A percentile compares a stretch with the other conserved stretches of the same genome.
phyloP scores from a whole-genome alignment of 2,888 invertebrate species.

The Globia sparganii region DNA sequence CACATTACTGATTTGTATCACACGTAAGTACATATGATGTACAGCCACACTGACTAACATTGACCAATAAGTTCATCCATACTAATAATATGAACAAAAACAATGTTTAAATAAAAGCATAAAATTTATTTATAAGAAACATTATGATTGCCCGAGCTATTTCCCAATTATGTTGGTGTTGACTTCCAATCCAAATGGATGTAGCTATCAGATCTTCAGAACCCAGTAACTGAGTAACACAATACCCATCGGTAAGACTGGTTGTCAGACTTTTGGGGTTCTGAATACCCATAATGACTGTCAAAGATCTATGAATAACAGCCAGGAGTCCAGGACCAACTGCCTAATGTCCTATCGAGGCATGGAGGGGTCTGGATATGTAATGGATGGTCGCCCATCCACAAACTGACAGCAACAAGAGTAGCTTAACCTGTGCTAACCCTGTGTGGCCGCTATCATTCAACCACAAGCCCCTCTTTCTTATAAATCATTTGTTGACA shows the following conservation, averaged over 20 bases:
- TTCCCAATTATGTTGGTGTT: not conserved
- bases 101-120: not conserved
- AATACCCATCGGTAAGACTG: not conserved
- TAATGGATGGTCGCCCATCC: not conserved
- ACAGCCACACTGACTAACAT: not conserved
- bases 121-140: not conserved
- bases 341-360: not conserved
- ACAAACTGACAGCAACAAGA: not conserved
- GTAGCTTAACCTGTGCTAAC: not conserved
- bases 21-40: not conserved
- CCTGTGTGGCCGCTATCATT: not conserved
- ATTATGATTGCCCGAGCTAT: not conserved
- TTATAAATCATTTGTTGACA: not conserved
- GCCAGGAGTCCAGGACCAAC: too few relatives aligned
- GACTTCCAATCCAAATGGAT: not conserved
- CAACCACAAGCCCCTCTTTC: not conserved
- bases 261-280: not conserved
- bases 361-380: not conserved
- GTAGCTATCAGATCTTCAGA: not conserved
- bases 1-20: not conserved
- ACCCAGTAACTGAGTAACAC: not conserved
- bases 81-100: not conserved
- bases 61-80: not conserved
- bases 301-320: not conserved
- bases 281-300: not conserved